Base-by-base conservation (phyloP, 92 coral and sea anemone genomes). In the Paragorgia papillata region DNA sequence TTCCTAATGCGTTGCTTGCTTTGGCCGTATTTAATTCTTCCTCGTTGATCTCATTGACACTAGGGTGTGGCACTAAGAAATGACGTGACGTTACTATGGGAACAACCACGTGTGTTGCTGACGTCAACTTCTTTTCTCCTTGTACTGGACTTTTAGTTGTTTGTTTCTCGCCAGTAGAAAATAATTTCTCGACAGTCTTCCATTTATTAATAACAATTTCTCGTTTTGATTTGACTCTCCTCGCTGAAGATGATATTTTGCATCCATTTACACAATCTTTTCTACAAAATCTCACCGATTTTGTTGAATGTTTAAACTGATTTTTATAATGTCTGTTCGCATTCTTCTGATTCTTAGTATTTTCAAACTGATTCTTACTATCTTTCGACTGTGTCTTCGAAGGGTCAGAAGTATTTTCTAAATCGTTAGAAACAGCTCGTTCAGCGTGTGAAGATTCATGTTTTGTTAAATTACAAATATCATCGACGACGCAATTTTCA, bases 151-250 rank as follows among this genome's bases (percentile, higher is more conserved):
- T 46, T 46, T 46, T 7, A 7, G 53, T 2, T 6, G 2, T 15
- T 46, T 6, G 53, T 31, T 62, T 62, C 43, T 62, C 44, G 0
- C 68, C 46, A 62, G 68, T n/a, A 34, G 44, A 62, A 21, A 62
- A 17, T 24, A 62, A 34, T 17, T 62, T 62, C 25, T 62, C 44
- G 0, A 30, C 43, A 15, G 43, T 41, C 22, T 18, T 18, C 44
- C 68, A 62, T 24, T 62, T 62, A 9, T 35, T 29, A 31, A 14
- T 46, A 3, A 32, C 21, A 28, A 24, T 62, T 14, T 18, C 68
- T 41, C 43, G 15, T 6, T 29, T 15, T 34, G 48, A 15, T 24
- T 30, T 29, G 18, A 12, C 15, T 34, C 35, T 14, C 34, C 65
- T 26, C 27, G 65, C n/a, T n/a, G n/a, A n/a, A n/a, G n/a, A n/a